Percentiles rank a stretch among this genome's conserved stretches.
These are phyloP conservation scores for Atherinomorus stipes DNA, from an alignment of 2,113 vertebrate species.

Conservation along the genomic window DNA sequence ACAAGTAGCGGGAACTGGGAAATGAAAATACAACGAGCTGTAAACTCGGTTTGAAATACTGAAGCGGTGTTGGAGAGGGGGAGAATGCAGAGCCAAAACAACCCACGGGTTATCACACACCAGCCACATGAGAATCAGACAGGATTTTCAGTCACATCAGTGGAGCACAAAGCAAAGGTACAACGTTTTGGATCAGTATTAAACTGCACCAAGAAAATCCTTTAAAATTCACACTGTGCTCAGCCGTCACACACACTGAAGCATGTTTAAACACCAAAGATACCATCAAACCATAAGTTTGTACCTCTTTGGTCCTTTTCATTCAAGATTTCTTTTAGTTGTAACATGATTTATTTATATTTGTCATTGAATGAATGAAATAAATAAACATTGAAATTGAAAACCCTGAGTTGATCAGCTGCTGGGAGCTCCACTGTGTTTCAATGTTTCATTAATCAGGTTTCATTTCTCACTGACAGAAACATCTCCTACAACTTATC, in stretches of 20 bases:
- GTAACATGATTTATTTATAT: too few relatives aligned
- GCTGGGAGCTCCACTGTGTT: too few relatives aligned
- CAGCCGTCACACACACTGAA: background rate
- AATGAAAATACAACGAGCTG: background rate
- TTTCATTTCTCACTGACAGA: background rate
- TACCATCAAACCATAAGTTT: too few relatives aligned
- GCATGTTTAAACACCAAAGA: background rate
- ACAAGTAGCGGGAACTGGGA: background rate
- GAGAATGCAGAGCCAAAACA: background rate
- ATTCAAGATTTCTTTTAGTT: too few relatives aligned
- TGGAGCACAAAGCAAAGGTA: background rate
- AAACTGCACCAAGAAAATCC: background rate
- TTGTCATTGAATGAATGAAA: too few relatives aligned
- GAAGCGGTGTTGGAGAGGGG: background rate
- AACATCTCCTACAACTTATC: too few relatives aligned
- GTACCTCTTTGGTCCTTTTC: too few relatives aligned
- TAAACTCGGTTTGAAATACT: conserved; percentile 15
- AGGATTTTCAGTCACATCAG: conserved; percentile 19
- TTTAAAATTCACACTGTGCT: background rate
- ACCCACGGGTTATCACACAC: conserved; percentile 8
- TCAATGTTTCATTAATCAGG: background rate
- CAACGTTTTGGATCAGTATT: background rate
- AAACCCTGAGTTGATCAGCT: too few relatives aligned
- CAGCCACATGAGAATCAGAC: background rate
- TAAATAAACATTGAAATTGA: too few relatives aligned